Conservation (phyloP, 1,140 invertebrate genomes). For the Proales similis region DNA sequence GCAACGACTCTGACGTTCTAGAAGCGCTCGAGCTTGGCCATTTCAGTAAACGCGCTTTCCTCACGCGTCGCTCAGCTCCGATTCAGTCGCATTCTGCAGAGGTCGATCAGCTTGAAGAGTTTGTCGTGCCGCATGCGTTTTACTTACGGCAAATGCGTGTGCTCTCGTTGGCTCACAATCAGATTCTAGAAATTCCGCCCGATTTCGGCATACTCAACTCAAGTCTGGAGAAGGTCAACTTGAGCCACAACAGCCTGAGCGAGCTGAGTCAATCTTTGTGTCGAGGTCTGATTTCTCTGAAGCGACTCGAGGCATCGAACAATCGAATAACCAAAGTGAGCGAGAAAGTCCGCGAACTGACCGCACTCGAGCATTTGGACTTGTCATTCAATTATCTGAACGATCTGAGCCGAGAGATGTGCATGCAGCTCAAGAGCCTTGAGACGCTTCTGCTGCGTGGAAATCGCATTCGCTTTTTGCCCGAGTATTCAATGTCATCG, state of each 20-base stretch:
- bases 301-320: not conserved
- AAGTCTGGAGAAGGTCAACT: not conserved
- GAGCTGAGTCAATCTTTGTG: not conserved
- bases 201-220: slow-evolving; percentile 32
- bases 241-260: not conserved
- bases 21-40: not conserved
- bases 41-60: no score
- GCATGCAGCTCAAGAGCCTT: not conserved
- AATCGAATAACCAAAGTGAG: slow-evolving; percentile 11
- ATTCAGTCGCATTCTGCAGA: no score
- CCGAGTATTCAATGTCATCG: not conserved
- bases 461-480: not conserved
- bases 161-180: not conserved
- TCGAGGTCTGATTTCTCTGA: not conserved
- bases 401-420: slow-evolving; percentile 1
- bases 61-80: no score
- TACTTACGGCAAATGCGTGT: not conserved
- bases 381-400: not conserved
- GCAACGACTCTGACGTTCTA: slow-evolving; percentile 13
- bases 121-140: slow-evolving; percentile 15
- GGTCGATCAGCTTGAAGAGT: slow-evolving; percentile 3
- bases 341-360: slow-evolving; percentile 23
- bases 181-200: not conserved
- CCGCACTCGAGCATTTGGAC: slow-evolving; percentile 11
- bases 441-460: not conserved